A percentile compares a stretch with the other conserved stretches of the same genome.
phyloP scores from a whole-genome alignment of 2,113 vertebrate species.

The Ondatra zibethicus region DNA sequence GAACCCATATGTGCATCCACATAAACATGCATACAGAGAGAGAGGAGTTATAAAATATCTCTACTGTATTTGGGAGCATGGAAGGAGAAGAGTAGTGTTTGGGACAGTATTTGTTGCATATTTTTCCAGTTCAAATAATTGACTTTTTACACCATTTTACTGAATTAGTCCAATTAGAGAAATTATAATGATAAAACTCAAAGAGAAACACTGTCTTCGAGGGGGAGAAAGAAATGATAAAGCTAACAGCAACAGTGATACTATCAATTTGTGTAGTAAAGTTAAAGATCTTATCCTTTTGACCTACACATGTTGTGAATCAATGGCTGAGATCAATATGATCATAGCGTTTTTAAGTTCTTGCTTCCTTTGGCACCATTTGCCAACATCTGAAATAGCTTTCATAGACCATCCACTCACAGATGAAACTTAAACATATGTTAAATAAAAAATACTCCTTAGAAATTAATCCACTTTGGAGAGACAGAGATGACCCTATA shows the following conservation, averaged over 20 bases:
- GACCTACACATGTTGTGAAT: not conserved
- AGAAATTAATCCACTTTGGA: conserved; percentile 15
- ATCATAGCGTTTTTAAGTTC: not conserved
- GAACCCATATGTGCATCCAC: not conserved
- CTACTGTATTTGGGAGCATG: not conserved
- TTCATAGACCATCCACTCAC: conserved; percentile 27
- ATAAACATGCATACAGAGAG: not conserved
- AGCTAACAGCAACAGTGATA: conserved; percentile 34
- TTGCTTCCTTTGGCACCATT: not conserved
- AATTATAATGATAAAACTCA: conserved; percentile 60
- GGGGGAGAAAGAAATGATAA: conserved; percentile 7
- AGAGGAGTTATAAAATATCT: not conserved
- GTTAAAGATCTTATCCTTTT: conserved; percentile 22
- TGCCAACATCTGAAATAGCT: conserved; percentile 29
- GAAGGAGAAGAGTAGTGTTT: not conserved
- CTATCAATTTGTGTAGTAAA: conserved; percentile 8
- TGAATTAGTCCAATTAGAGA: not conserved
- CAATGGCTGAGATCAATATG: not conserved
- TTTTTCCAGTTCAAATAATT: not conserved
- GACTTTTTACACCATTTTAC: conserved; percentile 29
- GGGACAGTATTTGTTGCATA: not conserved
- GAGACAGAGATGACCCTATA: not conserved
- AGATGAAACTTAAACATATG: conserved; percentile 17
- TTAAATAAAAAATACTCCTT: conserved; percentile 42
- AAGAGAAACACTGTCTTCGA: not conserved